Evolutionary conservation across 1,140 invertebrate species (phyloP), one percentile per base, ranked within the genome.

Genomic region (Trachymyrmex cornetzi): DNA sequence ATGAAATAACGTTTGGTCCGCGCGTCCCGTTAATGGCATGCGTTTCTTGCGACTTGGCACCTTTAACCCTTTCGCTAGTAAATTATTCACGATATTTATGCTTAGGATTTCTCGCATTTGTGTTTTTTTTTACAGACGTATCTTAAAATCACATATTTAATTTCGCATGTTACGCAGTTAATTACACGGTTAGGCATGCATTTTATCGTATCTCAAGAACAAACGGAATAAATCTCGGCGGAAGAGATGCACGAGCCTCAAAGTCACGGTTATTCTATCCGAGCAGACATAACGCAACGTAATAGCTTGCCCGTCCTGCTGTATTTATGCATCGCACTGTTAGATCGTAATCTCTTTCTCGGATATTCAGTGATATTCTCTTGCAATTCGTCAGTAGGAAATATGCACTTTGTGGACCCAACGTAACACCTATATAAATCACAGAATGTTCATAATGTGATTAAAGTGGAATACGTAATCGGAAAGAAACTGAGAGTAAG

Each of bases 131-230:
- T 44, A 24, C n/a, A 34, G 22, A 38, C 24, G 55, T 34, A 75
- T 75, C 69, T 84, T 74, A 75, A 82, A 82, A 61, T 74, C 24
- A 38, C 67, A 30, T 61, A 61, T 82, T 82, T 84, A 84, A 84
- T 84, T 61, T 61, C 55, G 69, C 69, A 61, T 57, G 69, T 84
- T 84, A 75, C 38, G 55, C 48, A 75, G 38, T 63, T 84, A 84
- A 84, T 75, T 63, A 61, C 27, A 75, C 14, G 38, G 19, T 74
- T 30, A 61, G 16, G 30, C 7, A 38, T 24, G 9, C n/a, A 34
- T 75, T 34, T n/a, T 19, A 24, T 71, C 48, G 30, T 53, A 69
- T 69, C 24, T 71, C 24, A 22, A 16, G 61, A 48, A 82, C 38
- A 44, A 75, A 74, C 24, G 55, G 24, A 75, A 84, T 84, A 82